Evolutionary conservation across 2,888 invertebrate genomes (phyloP), one percentile per base, ranked within the genome.

Genomic region (Troides aeacus): DNA sequence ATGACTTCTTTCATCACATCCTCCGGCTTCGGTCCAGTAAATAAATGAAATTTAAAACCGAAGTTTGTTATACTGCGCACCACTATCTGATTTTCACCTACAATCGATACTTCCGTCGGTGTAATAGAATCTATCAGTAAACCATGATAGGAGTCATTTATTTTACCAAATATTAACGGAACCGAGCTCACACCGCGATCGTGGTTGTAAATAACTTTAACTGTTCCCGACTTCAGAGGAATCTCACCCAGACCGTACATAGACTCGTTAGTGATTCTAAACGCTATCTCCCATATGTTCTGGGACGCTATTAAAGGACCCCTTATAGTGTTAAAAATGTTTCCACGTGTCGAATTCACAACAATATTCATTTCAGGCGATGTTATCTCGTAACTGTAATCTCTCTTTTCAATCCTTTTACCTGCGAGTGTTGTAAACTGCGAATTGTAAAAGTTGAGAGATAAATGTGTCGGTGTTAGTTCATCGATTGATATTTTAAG

Each of bases 261-360:
- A 0, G 87, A 81, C 68, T 91, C 89, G 24, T 93, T 85, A 0
- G 93, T 93, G 46, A 95, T 75, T 73, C 88, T 90, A 23, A 95
- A 87, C 0, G 93, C 86, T 76, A 94, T 89, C 80, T 95, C 95
- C 94, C 94, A 94, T 75, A 94, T 95, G 60, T 92, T 85, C 30
- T 93, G 83, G 0, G 94, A 93, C 2, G 94, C 93, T 71, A 95
- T 94, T 0, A 94, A 73, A 0, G 95, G 94, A 0, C 94, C 94
- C 72, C 89, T 84, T 0, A 90, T 80, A 0, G 94, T 94, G 46
- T 91, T 92, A 24, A 95, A 88, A 68, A 95, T 82, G 7, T 78
- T 64, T 17, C 92, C 87, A 62, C 83, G 78, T 0, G 78, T 72
- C 0, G 82, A 77, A 65, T 84, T 83, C 0, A 88, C 84, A 18